phyloP scores from a whole-genome alignment of 1,140 invertebrate genomes.

The Magallana gigas region DNA sequence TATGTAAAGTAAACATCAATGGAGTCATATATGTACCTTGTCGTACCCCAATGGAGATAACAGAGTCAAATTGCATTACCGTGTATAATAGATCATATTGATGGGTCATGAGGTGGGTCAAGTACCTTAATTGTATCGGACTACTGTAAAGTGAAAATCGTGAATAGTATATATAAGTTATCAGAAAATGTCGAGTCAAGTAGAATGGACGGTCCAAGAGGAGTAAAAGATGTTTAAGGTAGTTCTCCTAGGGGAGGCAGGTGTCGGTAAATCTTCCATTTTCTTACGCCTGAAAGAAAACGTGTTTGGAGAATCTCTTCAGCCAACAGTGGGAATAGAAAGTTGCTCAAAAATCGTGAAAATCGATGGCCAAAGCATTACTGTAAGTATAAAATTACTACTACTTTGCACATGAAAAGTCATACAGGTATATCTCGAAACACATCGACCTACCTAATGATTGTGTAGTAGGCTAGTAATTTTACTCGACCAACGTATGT shows the following conservation, averaged over 20 bases:
- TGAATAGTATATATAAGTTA: neutral
- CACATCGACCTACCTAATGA: too few species aligned
- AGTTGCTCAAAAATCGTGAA: conserved; percentile 50
- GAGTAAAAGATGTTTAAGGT: conserved; percentile 56
- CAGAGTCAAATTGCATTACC: neutral
- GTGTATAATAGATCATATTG: neutral
- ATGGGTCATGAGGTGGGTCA: neutral
- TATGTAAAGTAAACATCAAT: conserved; percentile 9
- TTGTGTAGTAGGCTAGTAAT: too few species aligned
- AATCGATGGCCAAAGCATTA: conserved; percentile 28
- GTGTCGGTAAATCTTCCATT: conserved; percentile 65
- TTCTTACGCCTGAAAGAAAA: conserved; percentile 62
- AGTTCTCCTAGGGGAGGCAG: conserved; percentile 63
- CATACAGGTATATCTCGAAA: too few species aligned
- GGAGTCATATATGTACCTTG: neutral
- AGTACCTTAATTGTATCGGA: neutral
- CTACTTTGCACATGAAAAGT: too few species aligned
- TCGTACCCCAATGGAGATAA: neutral
- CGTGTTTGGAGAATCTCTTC: conserved; percentile 34
- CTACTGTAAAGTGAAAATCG: neutral
- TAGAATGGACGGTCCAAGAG: neutral
- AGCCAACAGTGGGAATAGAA: conserved; percentile 57
- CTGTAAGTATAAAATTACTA: conserved; percentile 16
- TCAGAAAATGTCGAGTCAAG: neutral
- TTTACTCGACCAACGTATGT: neutral